Conservation (phyloP, 2,888 invertebrate genomes). For the Phlogophora meticulosa region DNA sequence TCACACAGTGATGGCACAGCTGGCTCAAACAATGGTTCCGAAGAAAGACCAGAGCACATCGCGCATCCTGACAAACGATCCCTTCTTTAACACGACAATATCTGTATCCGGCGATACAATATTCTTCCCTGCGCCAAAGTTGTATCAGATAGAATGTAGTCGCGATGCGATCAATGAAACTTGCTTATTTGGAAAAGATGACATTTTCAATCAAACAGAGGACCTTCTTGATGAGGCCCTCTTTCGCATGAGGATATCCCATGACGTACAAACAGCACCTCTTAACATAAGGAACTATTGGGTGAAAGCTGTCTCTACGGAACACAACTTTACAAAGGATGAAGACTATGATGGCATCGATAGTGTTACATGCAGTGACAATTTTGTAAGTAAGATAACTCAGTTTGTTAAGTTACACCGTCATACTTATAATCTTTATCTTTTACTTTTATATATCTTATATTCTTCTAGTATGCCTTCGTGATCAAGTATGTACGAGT, state of each 20-base stretch:
- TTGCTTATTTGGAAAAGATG: slow-evolving; percentile 81
- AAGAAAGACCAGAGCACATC: slow-evolving; percentile 89
- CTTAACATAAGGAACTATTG: slow-evolving; percentile 77
- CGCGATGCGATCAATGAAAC: slow-evolving; percentile 81
- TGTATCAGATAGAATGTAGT: slow-evolving; percentile 85
- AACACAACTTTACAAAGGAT: slow-evolving; percentile 72
- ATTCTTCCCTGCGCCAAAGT: slow-evolving; percentile 92
- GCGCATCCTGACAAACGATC: slow-evolving; percentile 90
- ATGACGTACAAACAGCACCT: slow-evolving; percentile 75
- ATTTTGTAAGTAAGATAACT: slow-evolving; percentile 68
- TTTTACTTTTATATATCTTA: not conserved
- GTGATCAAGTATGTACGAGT: not conserved
- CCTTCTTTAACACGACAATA: slow-evolving; percentile 90
- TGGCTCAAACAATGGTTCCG: slow-evolving; percentile 75
- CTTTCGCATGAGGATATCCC: slow-evolving; percentile 80
- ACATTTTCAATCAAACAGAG: slow-evolving; percentile 77
- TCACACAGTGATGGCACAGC: slow-evolving; percentile 81
- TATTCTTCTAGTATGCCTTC: not conserved
- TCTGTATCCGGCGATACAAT: slow-evolving; percentile 89
- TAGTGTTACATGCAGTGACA: slow-evolving; percentile 80
- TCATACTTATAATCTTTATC: not conserved
- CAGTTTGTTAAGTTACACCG: not conserved
- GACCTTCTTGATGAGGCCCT: slow-evolving; percentile 69
- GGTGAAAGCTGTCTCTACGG: slow-evolving; percentile 78
- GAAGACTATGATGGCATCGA: slow-evolving; percentile 78